phyloP scores from a whole-genome alignment of 2,888 invertebrate species.

The Nebria salina region DNA sequence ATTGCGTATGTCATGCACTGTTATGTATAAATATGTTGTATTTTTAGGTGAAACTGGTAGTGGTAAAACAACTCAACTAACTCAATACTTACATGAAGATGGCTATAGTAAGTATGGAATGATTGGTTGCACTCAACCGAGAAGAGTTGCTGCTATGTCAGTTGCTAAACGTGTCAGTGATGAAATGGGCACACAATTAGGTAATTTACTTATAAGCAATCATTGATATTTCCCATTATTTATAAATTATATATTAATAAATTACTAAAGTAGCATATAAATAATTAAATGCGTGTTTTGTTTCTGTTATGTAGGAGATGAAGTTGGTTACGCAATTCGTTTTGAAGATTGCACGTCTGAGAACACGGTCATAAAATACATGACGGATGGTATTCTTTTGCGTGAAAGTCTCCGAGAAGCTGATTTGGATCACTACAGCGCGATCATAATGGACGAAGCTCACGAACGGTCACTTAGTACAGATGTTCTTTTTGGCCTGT shows the following conservation, averaged over 20 bases:
- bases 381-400: slow-evolving; percentile 99
- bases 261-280: neutral
- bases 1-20: neutral
- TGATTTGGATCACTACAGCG: slow-evolving; percentile 96
- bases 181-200: slow-evolving; percentile 92
- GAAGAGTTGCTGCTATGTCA: slow-evolving; percentile 98
- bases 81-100: slow-evolving; percentile 97
- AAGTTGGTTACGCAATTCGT: slow-evolving; percentile 98
- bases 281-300: slow-evolving; percentile 18
- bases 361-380: slow-evolving; percentile 94
- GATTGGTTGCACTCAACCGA: slow-evolving; percentile 98
- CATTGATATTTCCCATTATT: neutral
- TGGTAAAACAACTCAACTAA: slow-evolving; percentile 97
- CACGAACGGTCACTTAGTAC: slow-evolving; percentile 98
- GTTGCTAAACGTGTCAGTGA: slow-evolving; percentile 99
- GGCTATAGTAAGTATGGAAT: slow-evolving; percentile 92
- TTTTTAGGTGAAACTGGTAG: slow-evolving; percentile 86
- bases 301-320: slow-evolving; percentile 69
- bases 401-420: slow-evolving; percentile 96
- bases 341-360: slow-evolving; percentile 99
- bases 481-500: slow-evolving; percentile 95
- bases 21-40: neutral
- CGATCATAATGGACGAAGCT: slow-evolving; percentile 99
- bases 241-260: neutral
- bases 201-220: slow-evolving; percentile 58